Percentiles rank a stretch among this genome's conserved stretches.
Evolutionary conservation across 2,113 vertebrate genomes (phyloP).

Genomic region (Raja brachyura): DNA sequence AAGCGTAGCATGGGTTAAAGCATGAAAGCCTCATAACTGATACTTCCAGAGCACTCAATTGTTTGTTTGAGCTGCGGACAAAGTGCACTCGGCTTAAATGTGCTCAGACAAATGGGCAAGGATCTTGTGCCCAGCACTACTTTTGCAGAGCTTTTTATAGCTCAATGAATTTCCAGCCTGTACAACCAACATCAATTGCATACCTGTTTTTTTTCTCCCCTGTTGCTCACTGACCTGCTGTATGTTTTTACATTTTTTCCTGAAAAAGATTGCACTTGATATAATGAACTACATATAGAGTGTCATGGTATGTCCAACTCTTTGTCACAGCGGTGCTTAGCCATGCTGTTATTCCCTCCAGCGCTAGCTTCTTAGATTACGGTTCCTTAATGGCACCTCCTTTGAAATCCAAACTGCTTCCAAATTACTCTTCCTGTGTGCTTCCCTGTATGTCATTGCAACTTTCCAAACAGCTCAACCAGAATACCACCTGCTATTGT

Average conservation of each 20-base stretch:
- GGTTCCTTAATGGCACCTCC: background rate
- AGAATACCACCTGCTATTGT: slow-evolving; percentile 14
- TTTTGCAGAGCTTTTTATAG: no score
- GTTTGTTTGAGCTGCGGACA: no score
- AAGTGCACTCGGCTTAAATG: no score
- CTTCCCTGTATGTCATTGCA: no score
- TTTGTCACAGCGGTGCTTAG: background rate
- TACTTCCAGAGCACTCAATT: no score
- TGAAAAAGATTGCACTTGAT: background rate
- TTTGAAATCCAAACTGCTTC: background rate
- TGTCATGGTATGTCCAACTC: background rate
- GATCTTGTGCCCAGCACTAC: no score
- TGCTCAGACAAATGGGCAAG: no score
- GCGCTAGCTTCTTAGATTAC: background rate
- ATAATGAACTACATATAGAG: background rate
- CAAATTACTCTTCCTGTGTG: background rate
- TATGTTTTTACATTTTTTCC: background rate
- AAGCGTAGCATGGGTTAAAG: no score
- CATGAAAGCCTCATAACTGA: no score
- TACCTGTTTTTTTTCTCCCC: background rate
- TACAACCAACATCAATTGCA: background rate
- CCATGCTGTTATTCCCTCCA: background rate
- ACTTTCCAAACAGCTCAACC: background rate
- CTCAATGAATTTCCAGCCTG: no score
- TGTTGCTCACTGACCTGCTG: background rate